A percentile compares a stretch with the other conserved stretches of the same genome.
phyloP scores from a whole-genome alignment of 1,140 invertebrate species.

The Cecropterus lyciades region DNA sequence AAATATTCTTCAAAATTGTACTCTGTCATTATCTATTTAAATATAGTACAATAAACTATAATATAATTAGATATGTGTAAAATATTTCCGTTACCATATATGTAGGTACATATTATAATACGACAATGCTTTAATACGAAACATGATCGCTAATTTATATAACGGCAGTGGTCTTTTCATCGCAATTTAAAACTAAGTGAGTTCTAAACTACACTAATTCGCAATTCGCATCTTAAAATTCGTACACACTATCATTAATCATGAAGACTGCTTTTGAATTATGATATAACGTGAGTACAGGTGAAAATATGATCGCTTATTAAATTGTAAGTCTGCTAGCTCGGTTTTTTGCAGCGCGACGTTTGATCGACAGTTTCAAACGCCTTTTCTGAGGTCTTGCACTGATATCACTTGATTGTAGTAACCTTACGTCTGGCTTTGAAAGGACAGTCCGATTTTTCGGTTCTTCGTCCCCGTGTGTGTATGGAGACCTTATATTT shows the following conservation, averaged over 20 bases:
- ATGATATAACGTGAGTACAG: constrained; percentile 5
- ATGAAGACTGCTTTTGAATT: constrained; percentile 11
- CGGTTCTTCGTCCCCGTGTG: too few species aligned
- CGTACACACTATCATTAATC: constrained; percentile 24
- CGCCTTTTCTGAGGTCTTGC: constrained; percentile 9
- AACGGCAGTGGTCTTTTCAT: constrained; percentile 10
- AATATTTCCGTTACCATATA: too few species aligned
- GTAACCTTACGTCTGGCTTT: too few species aligned
- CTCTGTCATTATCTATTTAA: too few species aligned
- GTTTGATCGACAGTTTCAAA: constrained; percentile 17
- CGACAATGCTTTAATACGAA: not conserved
- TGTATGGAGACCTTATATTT: too few species aligned
- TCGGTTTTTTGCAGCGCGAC: constrained; percentile 23
- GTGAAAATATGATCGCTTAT: constrained; percentile 19
- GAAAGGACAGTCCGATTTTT: too few species aligned
- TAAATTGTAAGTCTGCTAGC: constrained; percentile 16
- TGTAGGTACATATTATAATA: constrained; percentile 1
- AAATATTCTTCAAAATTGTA: too few species aligned
- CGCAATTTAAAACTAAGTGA: constrained; percentile 16
- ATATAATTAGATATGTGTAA: too few species aligned
- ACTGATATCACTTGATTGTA: constrained; percentile 9
- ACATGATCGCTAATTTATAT: constrained; percentile 1
- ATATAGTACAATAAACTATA: too few species aligned
- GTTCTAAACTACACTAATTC: constrained; percentile 25
- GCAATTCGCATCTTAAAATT: constrained; percentile 11